Evolutionary conservation across 2,888 invertebrate genomes (phyloP), one percentile per base, ranked within the genome.

Genomic region (Lasioglossum calceatum): DNA sequence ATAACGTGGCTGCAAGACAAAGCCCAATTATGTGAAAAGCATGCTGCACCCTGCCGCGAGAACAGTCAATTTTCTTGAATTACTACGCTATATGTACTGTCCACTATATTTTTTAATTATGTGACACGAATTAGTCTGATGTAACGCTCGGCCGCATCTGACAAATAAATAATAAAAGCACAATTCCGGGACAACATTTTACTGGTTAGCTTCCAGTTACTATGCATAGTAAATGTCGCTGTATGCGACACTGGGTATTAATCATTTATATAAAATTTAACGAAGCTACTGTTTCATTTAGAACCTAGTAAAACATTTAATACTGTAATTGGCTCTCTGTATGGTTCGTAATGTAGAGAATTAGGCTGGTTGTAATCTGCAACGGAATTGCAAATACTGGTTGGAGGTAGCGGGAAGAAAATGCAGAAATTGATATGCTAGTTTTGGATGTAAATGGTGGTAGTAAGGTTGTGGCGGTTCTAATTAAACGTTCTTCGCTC

Each of bases 401-500:
- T 44, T 44, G 5, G n/a, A 72, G 42, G 44, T 72, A 27, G 61
- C 14, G 5, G 4, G 27, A 61, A 61, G n/a, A n/a, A n/a, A 72
- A 72, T 12, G 42, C n/a, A n/a, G 47, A 4, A n/a, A 32, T 50
- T 39, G 47, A 67, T 54, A 58, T 23, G 39, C 23, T 5, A 14
- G 44, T 70, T 50, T 27, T 50, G 36, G 36, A 10, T 50, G 36
- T 14, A 50, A 67, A 70, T 36, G 47, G 36, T 16, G n/a, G 32
- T 7, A 50, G 32, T 47, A 23, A 50, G 47, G 67, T 36, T 32
- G 44, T 14, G 50, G 36, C 32, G 47, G 36, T 50, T 54, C 16
- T 74, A 64, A 85, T 85, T 64, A 82, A 82, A 85, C 61, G 71
- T 44, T 23, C 27, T 19, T 44, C 44, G 27, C 23, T 16, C 10